A percentile compares a stretch with the other conserved stretches of the same genome.
Evolutionary conservation across 2,113 vertebrate species (phyloP).

Genomic region (Poeciliopsis turrubarensis): DNA sequence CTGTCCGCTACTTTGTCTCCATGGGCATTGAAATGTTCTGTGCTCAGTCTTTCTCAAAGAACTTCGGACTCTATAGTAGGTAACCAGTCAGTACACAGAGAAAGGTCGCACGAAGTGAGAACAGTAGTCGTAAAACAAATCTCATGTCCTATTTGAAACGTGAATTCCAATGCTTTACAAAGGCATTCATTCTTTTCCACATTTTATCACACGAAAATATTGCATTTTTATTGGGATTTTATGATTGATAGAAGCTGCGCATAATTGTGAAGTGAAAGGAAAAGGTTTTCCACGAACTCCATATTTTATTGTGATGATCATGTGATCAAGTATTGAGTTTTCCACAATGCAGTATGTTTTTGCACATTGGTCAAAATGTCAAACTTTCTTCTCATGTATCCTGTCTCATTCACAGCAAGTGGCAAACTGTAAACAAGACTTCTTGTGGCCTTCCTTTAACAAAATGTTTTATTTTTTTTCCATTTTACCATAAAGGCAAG

Average conservation of each 20-base stretch:
- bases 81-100: slow-evolving; percentile 35
- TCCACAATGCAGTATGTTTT: background rate
- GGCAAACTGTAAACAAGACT: too few species aligned
- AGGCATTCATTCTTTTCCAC: background rate
- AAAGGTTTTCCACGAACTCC: background rate
- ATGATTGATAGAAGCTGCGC: background rate
- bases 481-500: too few species aligned
- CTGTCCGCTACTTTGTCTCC: slow-evolving; percentile 93
- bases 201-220: background rate
- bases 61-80: slow-evolving; percentile 99
- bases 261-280: background rate
- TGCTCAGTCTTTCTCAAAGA: slow-evolving; percentile 99
- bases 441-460: too few species aligned
- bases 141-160: background rate
- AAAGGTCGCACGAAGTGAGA: background rate
- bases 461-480: too few species aligned
- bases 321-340: too few species aligned
- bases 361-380: background rate
- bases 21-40: slow-evolving; percentile 96
- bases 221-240: background rate
- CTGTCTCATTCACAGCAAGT: too few species aligned
- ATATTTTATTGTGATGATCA: background rate
- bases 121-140: background rate
- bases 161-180: background rate
- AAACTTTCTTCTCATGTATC: background rate